Evolutionary conservation across 1,140 invertebrate genomes (phyloP), one percentile per base, ranked within the genome.

Genomic region (Drosophila mayri): DNA sequence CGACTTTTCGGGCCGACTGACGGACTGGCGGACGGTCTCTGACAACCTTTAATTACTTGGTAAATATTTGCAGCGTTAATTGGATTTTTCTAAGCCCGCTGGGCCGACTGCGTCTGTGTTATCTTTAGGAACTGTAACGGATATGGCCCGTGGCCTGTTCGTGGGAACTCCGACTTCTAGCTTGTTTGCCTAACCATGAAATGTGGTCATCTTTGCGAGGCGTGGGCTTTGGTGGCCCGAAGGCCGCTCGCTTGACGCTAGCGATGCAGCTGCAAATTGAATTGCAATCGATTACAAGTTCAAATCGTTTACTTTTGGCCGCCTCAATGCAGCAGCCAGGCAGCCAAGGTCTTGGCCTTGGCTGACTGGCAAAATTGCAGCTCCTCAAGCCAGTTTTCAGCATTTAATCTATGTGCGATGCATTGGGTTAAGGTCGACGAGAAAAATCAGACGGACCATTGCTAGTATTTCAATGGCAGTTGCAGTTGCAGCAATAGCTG

Each of bases 391-490:
- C 71, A 90, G 85, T 90, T 90, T 90, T 85, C 52, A 88, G 72
- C 80, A 76, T 76, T 90, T 90, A 79, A 90, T 90, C 81, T 90
- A 91, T 82, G 87, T 82, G 70, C 75, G 79, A 73, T 80, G 84
- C 88, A 90, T 91, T 91, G 84, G 88, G 88, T 91, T 91, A 91
- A 91, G 88, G 88, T 90, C 88, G 84, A 91, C 88, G 58, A 91
- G 84, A 88, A 91, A 90, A 88, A 77, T 90, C 76, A 81, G 73
- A 76, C 79, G 46, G 46, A 58, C 74, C 50, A 74, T 54, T 64
- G 68, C 40, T 70, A 68, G 40, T 52, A 46, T 44, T 12, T 32
- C 63, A 59, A 25, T 30, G 18, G 61, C 54, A 32, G 44, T 32
- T 8, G 25, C 65, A 72, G 49, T 28, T 28, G 55, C 18, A 44